Percentiles rank a stretch among this genome's conserved stretches.
Evolutionary conservation across 2,113 vertebrate genomes (phyloP).

Genomic region (Porphyrio hochstetteri): DNA sequence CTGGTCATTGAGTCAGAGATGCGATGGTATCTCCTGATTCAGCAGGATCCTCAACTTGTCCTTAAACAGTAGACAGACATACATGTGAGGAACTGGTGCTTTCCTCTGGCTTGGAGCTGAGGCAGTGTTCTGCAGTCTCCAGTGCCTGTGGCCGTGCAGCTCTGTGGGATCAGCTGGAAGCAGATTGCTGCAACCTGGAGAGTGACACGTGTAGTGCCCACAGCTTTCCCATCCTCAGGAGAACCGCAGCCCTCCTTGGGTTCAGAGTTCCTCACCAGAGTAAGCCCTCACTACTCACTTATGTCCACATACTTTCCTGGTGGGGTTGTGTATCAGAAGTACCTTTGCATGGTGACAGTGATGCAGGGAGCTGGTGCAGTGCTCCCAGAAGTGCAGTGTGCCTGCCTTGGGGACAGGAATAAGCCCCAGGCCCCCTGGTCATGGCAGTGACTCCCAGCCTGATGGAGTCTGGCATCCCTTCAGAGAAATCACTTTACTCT

Average conservation of each 20-base stretch:
- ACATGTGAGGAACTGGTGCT: not conserved
- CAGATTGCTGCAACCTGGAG: fast-evolving
- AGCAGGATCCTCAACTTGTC: not conserved
- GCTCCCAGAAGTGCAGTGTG: not conserved
- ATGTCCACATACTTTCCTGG: not conserved
- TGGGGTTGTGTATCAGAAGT: not conserved
- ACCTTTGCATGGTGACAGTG: not conserved
- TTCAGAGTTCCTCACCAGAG: not conserved
- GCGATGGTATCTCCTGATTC: not conserved
- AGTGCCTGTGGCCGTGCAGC: not conserved
- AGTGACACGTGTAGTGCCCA: fast-evolving
- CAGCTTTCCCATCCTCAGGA: not conserved
- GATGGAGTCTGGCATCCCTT: not conserved
- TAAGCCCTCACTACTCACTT: fast-evolving
- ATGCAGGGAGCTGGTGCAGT: not conserved
- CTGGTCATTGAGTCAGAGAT: not conserved
- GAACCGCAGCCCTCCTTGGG: too few species aligned
- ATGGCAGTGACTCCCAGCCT: not conserved
- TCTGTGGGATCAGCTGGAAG: fast-evolving
- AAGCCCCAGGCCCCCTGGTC: not conserved
- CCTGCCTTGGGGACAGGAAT: not conserved
- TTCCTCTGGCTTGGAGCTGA: not conserved
- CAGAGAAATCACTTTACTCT: not conserved
- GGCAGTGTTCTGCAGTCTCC: fast-evolving
- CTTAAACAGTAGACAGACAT: not conserved